Evolutionary conservation across 2,113 vertebrate genomes (phyloP), one percentile per base, ranked within the genome.

Genomic region (Xenus cinereus): DNA sequence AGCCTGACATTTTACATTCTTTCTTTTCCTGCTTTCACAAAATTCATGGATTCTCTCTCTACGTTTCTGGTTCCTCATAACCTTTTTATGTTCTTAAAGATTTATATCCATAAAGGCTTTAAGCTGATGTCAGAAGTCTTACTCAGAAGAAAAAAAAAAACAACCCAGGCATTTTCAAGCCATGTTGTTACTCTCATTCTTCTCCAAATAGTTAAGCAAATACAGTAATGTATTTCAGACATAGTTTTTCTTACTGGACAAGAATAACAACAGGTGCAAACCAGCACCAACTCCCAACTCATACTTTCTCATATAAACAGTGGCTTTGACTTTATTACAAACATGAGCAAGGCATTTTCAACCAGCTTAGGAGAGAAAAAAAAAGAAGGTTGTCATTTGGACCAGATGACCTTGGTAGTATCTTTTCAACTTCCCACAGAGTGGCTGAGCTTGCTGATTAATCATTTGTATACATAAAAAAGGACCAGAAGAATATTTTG

Each of bases 261-360:
- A 89, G 51, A 90, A 93, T n/a, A 94, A 86, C n/a, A 89, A 57
- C 84, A 95, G 85, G 83, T 95, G 56, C 2, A 9, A 91, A 93
- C 3, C 39, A 84, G 21, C 77, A 60, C 13, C 59, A 76, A 8
- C 27, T 68, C 56, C 56, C 57, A 79, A 3, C 41, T 89, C 89
- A 66, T 68, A 15, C 30, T 76, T 96, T 87, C 53, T 93, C 43
- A 32, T 63, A 51, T 56, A 84, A 88, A 60, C 20, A 77, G 35
- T 14, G 35, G 5, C 23, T 80, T 94, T 80, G 63, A 90, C 53
- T 95, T 93, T 80, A 88, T 51, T 68, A 80, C 59, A 74, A 93
- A 93, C 85, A 95, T 30, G 12, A 90, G 83, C 41, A 81, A 88
- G 16, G 23, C 46, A 83, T 94, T 90, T 90, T 26, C 32, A 88